A percentile compares a stretch with the other conserved stretches of the same genome.
Evolutionary conservation across 2,888 invertebrate genomes (phyloP).

Genomic region (Agonum fuliginosum): DNA sequence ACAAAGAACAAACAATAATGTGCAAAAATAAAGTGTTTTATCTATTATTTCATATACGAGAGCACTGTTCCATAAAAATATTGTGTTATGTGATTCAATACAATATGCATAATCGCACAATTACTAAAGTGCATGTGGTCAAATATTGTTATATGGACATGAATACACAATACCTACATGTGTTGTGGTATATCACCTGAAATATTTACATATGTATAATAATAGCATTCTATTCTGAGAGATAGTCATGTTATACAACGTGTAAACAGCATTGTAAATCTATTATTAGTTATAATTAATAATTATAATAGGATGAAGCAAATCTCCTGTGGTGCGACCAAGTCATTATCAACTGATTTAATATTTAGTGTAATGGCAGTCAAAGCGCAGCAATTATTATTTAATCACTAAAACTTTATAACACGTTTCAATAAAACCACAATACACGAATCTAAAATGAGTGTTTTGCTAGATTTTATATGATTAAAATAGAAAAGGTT

Average conservation of each 20-base stretch:
- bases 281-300: slow-evolving; percentile 33
- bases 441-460: no score
- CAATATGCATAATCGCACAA: no score
- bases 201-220: background rate
- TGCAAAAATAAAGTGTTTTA: no score
- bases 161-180: background rate
- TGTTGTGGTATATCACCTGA: background rate
- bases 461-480: no score
- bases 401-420: no score
- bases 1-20: no score
- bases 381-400: background rate
- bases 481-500: no score
- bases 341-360: slow-evolving; percentile 11
- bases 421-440: no score
- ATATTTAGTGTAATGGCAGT: background rate
- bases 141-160: background rate
- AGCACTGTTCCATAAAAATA: no score
- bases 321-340: background rate
- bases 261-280: slow-evolving; percentile 19
- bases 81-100: no score
- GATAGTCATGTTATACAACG: background rate
- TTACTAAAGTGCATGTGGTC: no score
- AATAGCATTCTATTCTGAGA: slow-evolving; percentile 1
- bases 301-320: slow-evolving; percentile 22
- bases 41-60: no score